Evolutionary conservation across 2,113 vertebrate genomes (phyloP).

Genomic region (Brienomyrus longianalis): DNA sequence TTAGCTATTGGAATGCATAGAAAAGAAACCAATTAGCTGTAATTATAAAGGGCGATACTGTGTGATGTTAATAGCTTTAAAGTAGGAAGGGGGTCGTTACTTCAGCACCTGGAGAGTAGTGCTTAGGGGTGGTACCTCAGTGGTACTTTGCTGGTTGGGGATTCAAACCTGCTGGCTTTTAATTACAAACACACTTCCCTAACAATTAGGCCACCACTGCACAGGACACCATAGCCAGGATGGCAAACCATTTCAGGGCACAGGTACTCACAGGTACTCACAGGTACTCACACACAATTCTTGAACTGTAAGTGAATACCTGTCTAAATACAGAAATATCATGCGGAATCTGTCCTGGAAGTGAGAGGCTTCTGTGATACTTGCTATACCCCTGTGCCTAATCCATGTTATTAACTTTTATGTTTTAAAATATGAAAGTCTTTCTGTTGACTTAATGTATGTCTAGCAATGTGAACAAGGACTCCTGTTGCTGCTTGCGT

Average conservation of each 20-base stretch:
- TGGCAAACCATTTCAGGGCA: not conserved
- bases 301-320: not conserved
- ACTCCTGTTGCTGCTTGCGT: not conserved
- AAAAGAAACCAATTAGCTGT: not conserved
- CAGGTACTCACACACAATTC: not conserved
- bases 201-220: not conserved
- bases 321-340: not conserved
- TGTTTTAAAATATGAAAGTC: not conserved
- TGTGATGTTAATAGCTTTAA: not conserved
- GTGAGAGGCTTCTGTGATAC: not conserved
- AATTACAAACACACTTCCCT: too few relatives aligned
- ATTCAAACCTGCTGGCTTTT: too few relatives aligned
- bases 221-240: not conserved
- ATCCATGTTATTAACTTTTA: not conserved
- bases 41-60: not conserved
- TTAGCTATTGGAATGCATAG: not conserved
- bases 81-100: not conserved
- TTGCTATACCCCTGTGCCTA: not conserved
- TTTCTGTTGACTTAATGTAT: not conserved
- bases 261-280: too few relatives aligned
- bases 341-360: not conserved
- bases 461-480: not conserved
- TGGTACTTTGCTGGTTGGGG: too few relatives aligned
- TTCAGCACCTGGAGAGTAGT: too few relatives aligned
- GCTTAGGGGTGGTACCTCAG: too few relatives aligned